Base-by-base conservation (phyloP, 2,113 vertebrate genomes). In the Cephalopholis sonnerati region DNA sequence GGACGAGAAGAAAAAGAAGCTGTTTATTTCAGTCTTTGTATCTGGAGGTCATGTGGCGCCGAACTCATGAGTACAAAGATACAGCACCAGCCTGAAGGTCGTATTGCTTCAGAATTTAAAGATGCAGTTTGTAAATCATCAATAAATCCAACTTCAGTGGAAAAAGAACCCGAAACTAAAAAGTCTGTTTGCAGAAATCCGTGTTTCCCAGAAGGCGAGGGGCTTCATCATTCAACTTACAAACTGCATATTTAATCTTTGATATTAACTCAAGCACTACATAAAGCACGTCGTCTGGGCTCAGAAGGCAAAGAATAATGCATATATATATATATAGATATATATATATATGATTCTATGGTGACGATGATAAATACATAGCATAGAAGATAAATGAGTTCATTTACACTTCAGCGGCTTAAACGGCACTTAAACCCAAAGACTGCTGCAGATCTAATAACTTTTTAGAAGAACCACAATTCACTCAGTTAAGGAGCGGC, bases 71-170 rank as follows among this genome's bases (percentile, higher is more conserved):
- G 53, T 17, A 71, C 73, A 64, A 65, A 65, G 54, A 61, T 2
- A 0, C 62, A 54, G 62, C 69, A 62, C 5, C 70, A n/a, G 70
- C 70, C 32, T 16, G 0, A 11, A 80, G 72, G 41, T 59, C 58
- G 24, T 76, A 76, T 59, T 76, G 83, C 77, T 80, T 61, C 59
- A 66, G 72, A 76, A 53, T 62, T 68, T 71, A 70, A 88, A 88
- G 65, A 73, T 62, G 66, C 65, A 68, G 67, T 79, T 79, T 81
- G 29, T 54, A 15, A 51, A 64, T 79, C 44, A 59, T 55, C 22
- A 55, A 24, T 10, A 9, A 59, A 29, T 57, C 74, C 53, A 29
- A 10, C 41, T 41, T 51, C 20, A 27, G 5, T 20, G 27, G 58
- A 51, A 50, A 18, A 51, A 12, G 24, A 54, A 29, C 32, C 32